phyloP scores from a whole-genome alignment of 2,113 vertebrate genomes.

The Rhinoptilus africanus region DNA sequence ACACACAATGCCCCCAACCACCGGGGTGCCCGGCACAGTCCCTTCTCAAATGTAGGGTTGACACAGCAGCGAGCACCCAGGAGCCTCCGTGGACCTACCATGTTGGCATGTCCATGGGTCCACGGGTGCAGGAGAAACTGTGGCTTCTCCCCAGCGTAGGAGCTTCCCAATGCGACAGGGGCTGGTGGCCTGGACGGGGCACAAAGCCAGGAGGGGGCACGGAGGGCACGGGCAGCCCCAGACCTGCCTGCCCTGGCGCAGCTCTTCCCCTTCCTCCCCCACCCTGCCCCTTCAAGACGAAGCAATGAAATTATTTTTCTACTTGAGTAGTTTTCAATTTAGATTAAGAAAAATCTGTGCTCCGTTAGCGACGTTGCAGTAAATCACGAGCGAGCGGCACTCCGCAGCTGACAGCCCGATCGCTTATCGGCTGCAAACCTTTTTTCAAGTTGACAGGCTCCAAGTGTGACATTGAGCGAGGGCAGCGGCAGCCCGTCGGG shows the following conservation, averaged over 20 bases:
- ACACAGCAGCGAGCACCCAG: neutral
- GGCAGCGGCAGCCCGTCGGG: neutral
- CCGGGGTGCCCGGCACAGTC: fast-evolving
- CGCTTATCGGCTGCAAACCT: slow-evolving; percentile 48
- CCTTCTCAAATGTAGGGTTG: neutral
- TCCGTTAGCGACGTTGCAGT: slow-evolving; percentile 64
- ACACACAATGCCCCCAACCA: fast-evolving
- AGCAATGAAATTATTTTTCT: slow-evolving; percentile 87
- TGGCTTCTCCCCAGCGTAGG: fast-evolving
- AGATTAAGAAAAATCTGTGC: slow-evolving; percentile 86
- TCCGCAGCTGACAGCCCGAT: slow-evolving; percentile 33
- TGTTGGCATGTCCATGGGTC: fast-evolving
- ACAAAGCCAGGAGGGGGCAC: fast-evolving
- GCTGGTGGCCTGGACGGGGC: neutral
- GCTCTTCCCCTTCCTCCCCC: neutral
- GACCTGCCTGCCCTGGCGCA: neutral
- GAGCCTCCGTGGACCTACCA: neutral
- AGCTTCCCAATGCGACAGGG: neutral
- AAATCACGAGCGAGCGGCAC: slow-evolving; percentile 63
- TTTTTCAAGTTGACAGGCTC: slow-evolving; percentile 37
- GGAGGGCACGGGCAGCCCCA: neutral
- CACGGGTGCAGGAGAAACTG: neutral
- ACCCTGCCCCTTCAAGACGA: slow-evolving; percentile 59
- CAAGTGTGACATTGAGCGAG: slow-evolving; percentile 52
- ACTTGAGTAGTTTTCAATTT: slow-evolving; percentile 89